phyloP scores from a whole-genome alignment of 2,113 vertebrate species.

The Notechis scutatus region DNA sequence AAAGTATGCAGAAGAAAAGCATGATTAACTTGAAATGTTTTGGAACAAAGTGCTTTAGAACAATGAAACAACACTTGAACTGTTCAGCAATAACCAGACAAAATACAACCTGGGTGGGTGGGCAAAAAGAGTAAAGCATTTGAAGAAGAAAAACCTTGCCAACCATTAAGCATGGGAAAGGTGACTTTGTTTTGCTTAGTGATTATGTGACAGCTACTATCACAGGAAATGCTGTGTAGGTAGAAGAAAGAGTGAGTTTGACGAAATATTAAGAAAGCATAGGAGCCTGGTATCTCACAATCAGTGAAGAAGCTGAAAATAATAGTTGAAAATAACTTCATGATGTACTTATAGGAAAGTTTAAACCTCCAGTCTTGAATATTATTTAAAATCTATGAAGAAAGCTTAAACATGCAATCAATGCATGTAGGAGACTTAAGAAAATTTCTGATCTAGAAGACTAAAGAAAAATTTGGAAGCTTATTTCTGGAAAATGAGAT shows the following conservation, averaged over 20 bases:
- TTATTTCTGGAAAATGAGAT: not conserved
- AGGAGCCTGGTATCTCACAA: not conserved
- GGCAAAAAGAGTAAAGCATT: not conserved
- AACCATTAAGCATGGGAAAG: not conserved
- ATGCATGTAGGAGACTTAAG: not conserved
- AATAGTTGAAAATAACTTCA: not conserved
- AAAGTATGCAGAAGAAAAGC: not conserved
- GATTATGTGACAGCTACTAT: not conserved
- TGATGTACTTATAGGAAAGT: not conserved
- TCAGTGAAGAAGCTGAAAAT: not conserved
- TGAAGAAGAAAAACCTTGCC: not conserved
- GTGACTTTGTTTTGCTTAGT: not conserved
- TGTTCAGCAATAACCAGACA: not conserved
- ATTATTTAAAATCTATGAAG: not conserved
- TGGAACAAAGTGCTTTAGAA: not conserved
- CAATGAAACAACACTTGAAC: not conserved
- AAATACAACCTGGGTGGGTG: not conserved
- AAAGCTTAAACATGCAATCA: not conserved
- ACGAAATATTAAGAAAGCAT: not conserved
- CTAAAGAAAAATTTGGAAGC: not conserved
- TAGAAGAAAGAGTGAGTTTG: not conserved
- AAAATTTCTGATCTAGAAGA: not conserved
- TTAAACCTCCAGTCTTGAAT: not conserved
- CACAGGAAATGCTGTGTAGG: not conserved
- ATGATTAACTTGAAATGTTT: not conserved